phyloP scores from a whole-genome alignment of 2,888 invertebrate genomes.

The Alentia gelatinosa region DNA sequence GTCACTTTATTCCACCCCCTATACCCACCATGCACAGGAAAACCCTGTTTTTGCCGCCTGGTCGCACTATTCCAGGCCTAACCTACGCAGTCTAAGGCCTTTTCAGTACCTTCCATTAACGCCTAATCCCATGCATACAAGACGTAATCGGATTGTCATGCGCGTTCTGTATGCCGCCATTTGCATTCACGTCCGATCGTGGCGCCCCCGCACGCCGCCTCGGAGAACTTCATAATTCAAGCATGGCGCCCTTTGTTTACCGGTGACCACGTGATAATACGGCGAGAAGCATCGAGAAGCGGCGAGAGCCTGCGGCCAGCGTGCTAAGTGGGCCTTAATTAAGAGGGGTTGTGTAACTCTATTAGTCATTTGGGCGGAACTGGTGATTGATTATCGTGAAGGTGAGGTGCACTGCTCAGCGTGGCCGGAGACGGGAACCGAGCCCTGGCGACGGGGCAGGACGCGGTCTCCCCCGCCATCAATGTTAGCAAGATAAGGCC shows the following conservation, averaged over 20 bases:
- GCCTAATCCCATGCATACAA: not conserved
- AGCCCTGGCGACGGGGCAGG: no score
- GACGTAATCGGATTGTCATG: not conserved
- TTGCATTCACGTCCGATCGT: not conserved
- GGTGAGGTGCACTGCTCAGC: no score
- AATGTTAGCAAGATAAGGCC: no score
- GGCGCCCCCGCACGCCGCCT: not conserved
- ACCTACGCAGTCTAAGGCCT: not conserved
- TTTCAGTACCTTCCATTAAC: not conserved
- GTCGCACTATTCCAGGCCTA: not conserved
- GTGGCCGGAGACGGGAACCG: no score
- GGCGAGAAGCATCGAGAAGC: not conserved
- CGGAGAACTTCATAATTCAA: not conserved
- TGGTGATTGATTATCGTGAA: no score
- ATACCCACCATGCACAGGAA: no score
- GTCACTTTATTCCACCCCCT: no score
- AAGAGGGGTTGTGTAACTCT: not conserved
- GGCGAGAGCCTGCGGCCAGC: not conserved
- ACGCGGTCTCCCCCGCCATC: no score
- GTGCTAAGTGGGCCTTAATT: slow-evolving; percentile 2
- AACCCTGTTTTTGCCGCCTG: no score
- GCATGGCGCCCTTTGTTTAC: not conserved
- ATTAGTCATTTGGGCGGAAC: not conserved
- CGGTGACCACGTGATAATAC: not conserved
- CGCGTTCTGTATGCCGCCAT: not conserved